Percentiles rank a stretch among this genome's conserved stretches.
These are phyloP conservation scores for Ips nitidus DNA, from an alignment of 1,140 invertebrate genomes.

Conservation along the genomic window DNA sequence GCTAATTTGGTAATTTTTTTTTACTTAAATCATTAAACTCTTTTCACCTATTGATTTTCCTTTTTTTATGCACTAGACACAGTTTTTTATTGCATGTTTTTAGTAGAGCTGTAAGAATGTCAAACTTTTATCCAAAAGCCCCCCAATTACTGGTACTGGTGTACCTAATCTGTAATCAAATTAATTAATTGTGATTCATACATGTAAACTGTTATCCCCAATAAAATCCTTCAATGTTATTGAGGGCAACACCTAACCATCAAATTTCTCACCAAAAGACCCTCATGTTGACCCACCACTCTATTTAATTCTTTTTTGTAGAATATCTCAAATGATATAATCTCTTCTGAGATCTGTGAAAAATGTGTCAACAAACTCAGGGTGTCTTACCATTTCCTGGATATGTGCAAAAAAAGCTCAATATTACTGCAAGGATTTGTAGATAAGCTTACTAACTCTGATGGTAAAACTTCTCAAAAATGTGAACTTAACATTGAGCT, in stretches of 20 bases:
- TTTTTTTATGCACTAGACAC: slow-evolving; percentile 43
- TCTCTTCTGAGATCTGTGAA: slow-evolving; percentile 46
- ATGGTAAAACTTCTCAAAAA: slow-evolving; percentile 38
- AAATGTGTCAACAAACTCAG: slow-evolving; percentile 47
- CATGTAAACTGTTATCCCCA: too few species aligned
- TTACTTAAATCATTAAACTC: neutral
- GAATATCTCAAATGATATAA: slow-evolving; percentile 44
- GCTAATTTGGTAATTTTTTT: slow-evolving; percentile 47
- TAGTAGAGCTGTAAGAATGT: neutral
- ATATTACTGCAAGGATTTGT: slow-evolving; percentile 47
- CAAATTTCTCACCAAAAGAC: too few species aligned
- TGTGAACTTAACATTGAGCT: slow-evolving; percentile 43
- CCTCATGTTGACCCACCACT: too few species aligned
- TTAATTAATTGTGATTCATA: too few species aligned
- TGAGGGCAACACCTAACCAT: neutral
- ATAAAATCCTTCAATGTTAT: too few species aligned
- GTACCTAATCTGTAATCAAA: too few species aligned
- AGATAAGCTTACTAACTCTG: slow-evolving; percentile 37
- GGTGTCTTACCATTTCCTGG: slow-evolving; percentile 48
- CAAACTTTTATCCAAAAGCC: neutral
- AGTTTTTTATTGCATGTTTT: slow-evolving; percentile 37
- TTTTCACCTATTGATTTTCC: slow-evolving; percentile 49
- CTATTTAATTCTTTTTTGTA: slow-evolving; percentile 21
- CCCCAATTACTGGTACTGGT: neutral
- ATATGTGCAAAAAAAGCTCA: slow-evolving; percentile 49